phyloP scores from a whole-genome alignment of 2,797 vertebrate species.

The Mormyrops boulengeri region DNA sequence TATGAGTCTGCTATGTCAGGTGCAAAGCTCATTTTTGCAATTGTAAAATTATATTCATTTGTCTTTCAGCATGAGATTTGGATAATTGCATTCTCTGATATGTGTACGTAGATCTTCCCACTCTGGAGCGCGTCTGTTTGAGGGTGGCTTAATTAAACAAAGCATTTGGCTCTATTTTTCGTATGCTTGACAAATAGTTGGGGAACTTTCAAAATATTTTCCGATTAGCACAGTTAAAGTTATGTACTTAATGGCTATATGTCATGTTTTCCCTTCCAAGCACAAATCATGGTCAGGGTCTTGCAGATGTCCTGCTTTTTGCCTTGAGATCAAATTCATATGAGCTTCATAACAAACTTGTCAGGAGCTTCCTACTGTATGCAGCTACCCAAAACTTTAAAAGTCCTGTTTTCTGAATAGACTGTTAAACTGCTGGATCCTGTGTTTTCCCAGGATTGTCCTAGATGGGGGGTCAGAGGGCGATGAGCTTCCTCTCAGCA shows the following conservation, averaged over 20 bases:
- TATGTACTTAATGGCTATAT: not conserved
- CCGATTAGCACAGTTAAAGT: not conserved
- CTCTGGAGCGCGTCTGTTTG: not conserved
- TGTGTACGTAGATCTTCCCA: not conserved
- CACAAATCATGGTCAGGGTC: not conserved
- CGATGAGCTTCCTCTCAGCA: not conserved
- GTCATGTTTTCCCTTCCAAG: not conserved
- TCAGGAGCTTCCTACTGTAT: not conserved
- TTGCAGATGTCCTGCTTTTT: not conserved
- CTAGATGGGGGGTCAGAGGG: not conserved
- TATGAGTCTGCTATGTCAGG: not conserved
- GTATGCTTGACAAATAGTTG: not conserved
- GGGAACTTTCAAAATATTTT: not conserved
- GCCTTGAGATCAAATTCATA: not conserved
- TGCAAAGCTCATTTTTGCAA: not conserved
- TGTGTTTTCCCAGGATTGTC: not conserved
- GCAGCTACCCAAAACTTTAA: not conserved
- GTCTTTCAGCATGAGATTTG: conserved; percentile 6
- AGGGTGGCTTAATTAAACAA: conserved; percentile 8
- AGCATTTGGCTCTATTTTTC: not conserved
- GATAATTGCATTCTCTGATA: not conserved
- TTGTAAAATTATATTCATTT: conserved; percentile 9
- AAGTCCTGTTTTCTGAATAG: not conserved
- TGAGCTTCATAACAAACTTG: not conserved
- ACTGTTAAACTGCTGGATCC: not conserved